A percentile compares a stretch with the other conserved stretches of the same genome.
These are phyloP conservation scores for Lycodopsis pacificus DNA, from an alignment of 2,797 vertebrate genomes.

Conservation along the genomic window DNA sequence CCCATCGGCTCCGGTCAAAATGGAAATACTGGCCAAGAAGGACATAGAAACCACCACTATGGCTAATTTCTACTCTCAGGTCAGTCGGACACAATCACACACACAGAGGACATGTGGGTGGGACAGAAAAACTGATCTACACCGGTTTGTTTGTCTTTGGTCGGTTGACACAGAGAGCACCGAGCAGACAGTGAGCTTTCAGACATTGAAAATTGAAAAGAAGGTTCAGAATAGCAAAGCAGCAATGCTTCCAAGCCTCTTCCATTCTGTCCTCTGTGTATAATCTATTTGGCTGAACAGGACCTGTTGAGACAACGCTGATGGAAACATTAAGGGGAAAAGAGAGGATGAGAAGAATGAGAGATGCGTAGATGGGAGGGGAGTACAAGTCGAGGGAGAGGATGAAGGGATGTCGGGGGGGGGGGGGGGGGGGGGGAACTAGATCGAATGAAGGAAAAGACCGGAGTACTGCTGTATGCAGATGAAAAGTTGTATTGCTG, in stretches of 20 bases:
- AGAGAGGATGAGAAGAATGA: no score
- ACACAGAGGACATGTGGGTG: neutral
- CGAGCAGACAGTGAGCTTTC: constrained; percentile 36
- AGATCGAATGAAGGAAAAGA: constrained; percentile 12
- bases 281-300: constrained; percentile 5
- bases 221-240: constrained; percentile 21
- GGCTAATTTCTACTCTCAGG: constrained; percentile 98
- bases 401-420: no score
- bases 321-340: no score
- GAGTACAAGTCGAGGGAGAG: no score
- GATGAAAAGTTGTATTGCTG: constrained; percentile 34
- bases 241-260: constrained; percentile 19
- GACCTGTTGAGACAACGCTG: no score
- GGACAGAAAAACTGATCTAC: neutral
- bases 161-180: constrained; percentile 1
- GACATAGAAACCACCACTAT: constrained; percentile 99
- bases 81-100: constrained; percentile 69
- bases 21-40: constrained; percentile 99
- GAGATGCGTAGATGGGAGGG: no score
- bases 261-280: constrained; percentile 5
- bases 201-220: constrained; percentile 12
- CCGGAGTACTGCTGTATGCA: constrained; percentile 3
- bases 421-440: no score
- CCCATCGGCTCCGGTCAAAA: constrained; percentile 96
- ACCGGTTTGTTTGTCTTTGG: neutral